Percentiles rank a stretch among this genome's conserved stretches.
phyloP scores from a whole-genome alignment of 2,113 vertebrate species.

The Aspidoscelis tigris region DNA sequence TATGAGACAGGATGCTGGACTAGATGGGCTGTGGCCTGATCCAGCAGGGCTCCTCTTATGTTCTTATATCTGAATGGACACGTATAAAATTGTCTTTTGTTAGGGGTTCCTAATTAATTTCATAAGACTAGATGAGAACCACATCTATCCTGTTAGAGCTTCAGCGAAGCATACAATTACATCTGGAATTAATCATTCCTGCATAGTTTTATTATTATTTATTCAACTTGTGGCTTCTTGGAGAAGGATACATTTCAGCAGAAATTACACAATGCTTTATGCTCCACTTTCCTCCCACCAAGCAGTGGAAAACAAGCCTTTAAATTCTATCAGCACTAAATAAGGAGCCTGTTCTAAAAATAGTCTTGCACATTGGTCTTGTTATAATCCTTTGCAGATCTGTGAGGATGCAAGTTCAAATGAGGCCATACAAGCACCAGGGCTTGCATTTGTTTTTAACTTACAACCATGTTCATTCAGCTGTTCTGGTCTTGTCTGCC shows the following conservation, averaged over 20 bases:
- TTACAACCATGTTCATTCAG: slow-evolving; percentile 40
- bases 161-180: slow-evolving; percentile 48
- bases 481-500: slow-evolving; percentile 42
- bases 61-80: not conserved
- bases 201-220: slow-evolving; percentile 42
- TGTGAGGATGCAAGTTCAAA: slow-evolving; percentile 69
- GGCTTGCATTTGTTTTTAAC: slow-evolving; percentile 61
- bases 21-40: too few relatives aligned
- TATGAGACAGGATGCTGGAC: too few relatives aligned
- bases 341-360: slow-evolving; percentile 78
- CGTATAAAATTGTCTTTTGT: slow-evolving; percentile 17
- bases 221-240: slow-evolving; percentile 41
- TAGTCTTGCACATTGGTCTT: slow-evolving; percentile 71
- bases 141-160: slow-evolving; percentile 48
- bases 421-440: slow-evolving; percentile 69
- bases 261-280: slow-evolving; percentile 57
- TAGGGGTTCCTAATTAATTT: slow-evolving; percentile 20
- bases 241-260: slow-evolving; percentile 55
- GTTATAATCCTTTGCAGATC: slow-evolving; percentile 71
- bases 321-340: slow-evolving; percentile 73
- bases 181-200: slow-evolving; percentile 48
- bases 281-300: slow-evolving; percentile 63
- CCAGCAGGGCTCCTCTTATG: too few relatives aligned
- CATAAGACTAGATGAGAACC: slow-evolving; percentile 15
- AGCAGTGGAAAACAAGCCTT: slow-evolving; percentile 71